Evolutionary conservation across 1,140 invertebrate genomes (phyloP).

Genomic region (Littorina saxatilis): DNA sequence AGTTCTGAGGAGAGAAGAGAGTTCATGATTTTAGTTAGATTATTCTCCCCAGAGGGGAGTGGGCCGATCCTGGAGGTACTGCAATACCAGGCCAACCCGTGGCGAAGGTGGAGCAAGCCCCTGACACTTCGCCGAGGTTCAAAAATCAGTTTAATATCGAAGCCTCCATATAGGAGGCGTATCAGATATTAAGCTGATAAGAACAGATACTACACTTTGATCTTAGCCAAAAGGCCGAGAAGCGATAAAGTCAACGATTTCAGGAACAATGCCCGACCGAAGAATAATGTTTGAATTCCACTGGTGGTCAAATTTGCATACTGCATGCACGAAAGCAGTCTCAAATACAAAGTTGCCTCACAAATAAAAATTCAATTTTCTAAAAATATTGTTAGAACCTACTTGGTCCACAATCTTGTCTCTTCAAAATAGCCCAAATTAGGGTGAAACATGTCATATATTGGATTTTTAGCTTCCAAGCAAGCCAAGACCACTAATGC

Average conservation of each 20-base stretch:
- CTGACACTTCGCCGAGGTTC: conserved; percentile 55
- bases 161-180: conserved; percentile 57
- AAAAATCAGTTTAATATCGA: conserved; percentile 67
- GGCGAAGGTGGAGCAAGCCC: conserved; percentile 60
- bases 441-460: too few species aligned
- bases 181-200: conserved; percentile 66
- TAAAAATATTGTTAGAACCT: too few species aligned
- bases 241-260: conserved; percentile 38
- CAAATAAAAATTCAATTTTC: too few species aligned
- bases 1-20: neutral
- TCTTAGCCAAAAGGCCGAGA: conserved; percentile 63
- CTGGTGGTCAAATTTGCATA: neutral
- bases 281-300: neutral
- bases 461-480: too few species aligned
- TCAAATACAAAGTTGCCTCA: too few species aligned
- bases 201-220: conserved; percentile 64
- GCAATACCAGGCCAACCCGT: conserved; percentile 53
- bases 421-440: too few species aligned
- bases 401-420: too few species aligned
- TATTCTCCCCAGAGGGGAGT: conserved; percentile 47
- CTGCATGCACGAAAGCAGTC: too few species aligned
- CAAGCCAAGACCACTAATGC: too few species aligned
- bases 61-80: conserved; percentile 58
- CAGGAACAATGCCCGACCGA: neutral
- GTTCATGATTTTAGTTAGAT: neutral